A percentile compares a stretch with the other conserved stretches of the same genome.
phyloP scores from a whole-genome alignment of 2,888 invertebrate species.

The Pycnomerus fuliginosus region DNA sequence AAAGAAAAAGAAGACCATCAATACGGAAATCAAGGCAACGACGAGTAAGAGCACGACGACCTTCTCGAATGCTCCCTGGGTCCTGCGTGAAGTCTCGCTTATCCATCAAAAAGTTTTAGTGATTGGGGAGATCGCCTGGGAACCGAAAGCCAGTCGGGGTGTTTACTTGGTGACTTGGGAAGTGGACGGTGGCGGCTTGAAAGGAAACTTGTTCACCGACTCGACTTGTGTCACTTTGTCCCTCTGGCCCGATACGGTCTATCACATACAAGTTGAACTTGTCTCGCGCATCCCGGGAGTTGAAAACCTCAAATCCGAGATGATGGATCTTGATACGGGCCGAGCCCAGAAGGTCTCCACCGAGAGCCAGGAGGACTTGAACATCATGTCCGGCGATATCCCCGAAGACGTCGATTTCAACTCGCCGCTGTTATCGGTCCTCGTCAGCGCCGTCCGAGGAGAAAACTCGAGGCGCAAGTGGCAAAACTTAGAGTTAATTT shows the following conservation, averaged over 20 bases:
- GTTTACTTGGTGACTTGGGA: constrained; percentile 83
- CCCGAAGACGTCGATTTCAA: constrained; percentile 54
- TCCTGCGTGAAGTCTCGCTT: constrained; percentile 66
- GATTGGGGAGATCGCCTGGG: constrained; percentile 74
- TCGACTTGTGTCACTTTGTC: constrained; percentile 76
- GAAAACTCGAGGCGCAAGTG: constrained; percentile 59
- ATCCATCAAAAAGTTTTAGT: constrained; percentile 72
- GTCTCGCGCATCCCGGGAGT: constrained; percentile 63
- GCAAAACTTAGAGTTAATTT: constrained; percentile 59
- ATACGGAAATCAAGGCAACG: constrained; percentile 55
- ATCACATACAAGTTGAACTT: constrained; percentile 75
- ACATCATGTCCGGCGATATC: constrained; percentile 54
- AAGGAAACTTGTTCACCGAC: constrained; percentile 79
- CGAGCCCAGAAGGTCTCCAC: constrained; percentile 65
- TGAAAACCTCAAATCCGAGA: constrained; percentile 64
- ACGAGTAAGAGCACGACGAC: constrained; percentile 56
- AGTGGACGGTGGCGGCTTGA: constrained; percentile 77
- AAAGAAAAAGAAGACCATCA: constrained; percentile 54
- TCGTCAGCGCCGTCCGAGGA: constrained; percentile 64
- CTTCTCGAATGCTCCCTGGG: constrained; percentile 61
- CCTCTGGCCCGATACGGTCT: constrained; percentile 78
- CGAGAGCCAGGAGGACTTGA: constrained; percentile 63
- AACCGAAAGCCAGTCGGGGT: constrained; percentile 63
- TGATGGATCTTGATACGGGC: constrained; percentile 66
- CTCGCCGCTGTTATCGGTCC: constrained; percentile 59